Conservation (phyloP, 1,140 invertebrate species). For the Atopsyche davidsoni region DNA sequence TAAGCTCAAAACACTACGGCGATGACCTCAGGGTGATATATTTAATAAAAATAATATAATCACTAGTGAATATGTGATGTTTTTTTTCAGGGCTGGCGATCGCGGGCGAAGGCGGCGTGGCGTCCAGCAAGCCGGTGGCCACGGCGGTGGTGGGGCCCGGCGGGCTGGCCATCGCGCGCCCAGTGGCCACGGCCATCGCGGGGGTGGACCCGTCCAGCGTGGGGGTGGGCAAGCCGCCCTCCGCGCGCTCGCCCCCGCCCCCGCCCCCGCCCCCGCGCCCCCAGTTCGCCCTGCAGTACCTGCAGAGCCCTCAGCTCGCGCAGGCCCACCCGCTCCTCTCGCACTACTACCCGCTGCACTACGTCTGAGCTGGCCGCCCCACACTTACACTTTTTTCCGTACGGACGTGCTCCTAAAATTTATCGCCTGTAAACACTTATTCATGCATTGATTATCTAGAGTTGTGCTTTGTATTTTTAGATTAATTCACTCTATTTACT, state of each 20-base stretch:
- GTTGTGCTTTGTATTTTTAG: too few species aligned
- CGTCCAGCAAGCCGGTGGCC: constrained; percentile 59
- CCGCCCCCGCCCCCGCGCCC: not conserved
- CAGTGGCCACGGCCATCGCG: constrained; percentile 63
- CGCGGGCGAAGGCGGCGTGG: constrained; percentile 59
- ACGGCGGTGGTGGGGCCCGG: constrained; percentile 60
- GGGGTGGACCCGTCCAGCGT: constrained; percentile 54
- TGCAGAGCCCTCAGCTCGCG: not conserved
- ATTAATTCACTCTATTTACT: too few species aligned
- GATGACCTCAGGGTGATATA: too few species aligned
- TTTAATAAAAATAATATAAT: too few species aligned
- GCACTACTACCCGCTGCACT: not conserved
- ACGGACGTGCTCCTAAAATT: too few species aligned
- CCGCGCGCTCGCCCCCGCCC: not conserved
- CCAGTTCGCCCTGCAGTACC: not conserved
- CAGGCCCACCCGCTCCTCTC: not conserved
- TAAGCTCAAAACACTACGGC: too few species aligned
- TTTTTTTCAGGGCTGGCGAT: constrained; percentile 51
- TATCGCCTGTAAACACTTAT: too few species aligned
- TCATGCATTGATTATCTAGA: too few species aligned
- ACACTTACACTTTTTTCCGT: too few species aligned
- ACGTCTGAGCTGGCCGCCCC: not conserved
- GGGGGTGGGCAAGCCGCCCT: constrained; percentile 35
- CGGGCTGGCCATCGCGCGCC: constrained; percentile 59
- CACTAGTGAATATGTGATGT: too few species aligned